These are phyloP conservation scores for Sitodiplosis mosellana DNA, from an alignment of 1,140 invertebrate genomes.

Conservation along the genomic window DNA sequence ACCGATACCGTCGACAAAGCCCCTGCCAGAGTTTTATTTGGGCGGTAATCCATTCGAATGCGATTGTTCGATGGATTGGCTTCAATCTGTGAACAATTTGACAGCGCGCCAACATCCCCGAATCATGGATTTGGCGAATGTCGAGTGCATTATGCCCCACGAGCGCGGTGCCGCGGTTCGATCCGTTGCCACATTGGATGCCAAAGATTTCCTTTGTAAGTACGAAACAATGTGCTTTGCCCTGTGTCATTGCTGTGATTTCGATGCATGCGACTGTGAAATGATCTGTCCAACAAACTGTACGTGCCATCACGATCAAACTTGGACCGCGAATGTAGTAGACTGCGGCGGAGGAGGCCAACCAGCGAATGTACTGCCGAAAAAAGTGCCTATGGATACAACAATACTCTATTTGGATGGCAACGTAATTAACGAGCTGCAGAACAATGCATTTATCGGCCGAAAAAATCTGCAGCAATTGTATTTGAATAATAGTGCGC, in stretches of 20 bases:
- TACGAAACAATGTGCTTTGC: constrained; percentile 67
- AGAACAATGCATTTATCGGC: constrained; percentile 67
- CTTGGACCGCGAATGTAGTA: constrained; percentile 70
- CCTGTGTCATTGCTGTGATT: constrained; percentile 71
- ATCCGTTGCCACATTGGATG: constrained; percentile 45
- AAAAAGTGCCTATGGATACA: constrained; percentile 67
- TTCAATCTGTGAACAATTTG: constrained; percentile 58
- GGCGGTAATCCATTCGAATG: constrained; percentile 76
- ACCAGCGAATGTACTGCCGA: constrained; percentile 43
- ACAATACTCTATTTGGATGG: constrained; percentile 83
- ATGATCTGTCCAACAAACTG: constrained; percentile 72
- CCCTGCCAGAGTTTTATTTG: constrained; percentile 66
- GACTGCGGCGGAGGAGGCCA: constrained; percentile 51
- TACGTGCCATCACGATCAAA: constrained; percentile 70
- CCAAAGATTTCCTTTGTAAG: constrained; percentile 63
- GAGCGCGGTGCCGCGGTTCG: constrained; percentile 49
- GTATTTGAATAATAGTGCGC: constrained; percentile 63
- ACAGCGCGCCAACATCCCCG: constrained; percentile 52
- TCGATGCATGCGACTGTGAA: constrained; percentile 71
- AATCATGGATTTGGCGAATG: constrained; percentile 62
- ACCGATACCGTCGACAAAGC: constrained; percentile 35
- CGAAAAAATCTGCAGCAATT: constrained; percentile 65
- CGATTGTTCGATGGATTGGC: constrained; percentile 75
- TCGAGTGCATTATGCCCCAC: constrained; percentile 65
- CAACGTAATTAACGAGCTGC: constrained; percentile 57